Conservation (phyloP, 2,888 invertebrate genomes). For the Tineola bisselliella region DNA sequence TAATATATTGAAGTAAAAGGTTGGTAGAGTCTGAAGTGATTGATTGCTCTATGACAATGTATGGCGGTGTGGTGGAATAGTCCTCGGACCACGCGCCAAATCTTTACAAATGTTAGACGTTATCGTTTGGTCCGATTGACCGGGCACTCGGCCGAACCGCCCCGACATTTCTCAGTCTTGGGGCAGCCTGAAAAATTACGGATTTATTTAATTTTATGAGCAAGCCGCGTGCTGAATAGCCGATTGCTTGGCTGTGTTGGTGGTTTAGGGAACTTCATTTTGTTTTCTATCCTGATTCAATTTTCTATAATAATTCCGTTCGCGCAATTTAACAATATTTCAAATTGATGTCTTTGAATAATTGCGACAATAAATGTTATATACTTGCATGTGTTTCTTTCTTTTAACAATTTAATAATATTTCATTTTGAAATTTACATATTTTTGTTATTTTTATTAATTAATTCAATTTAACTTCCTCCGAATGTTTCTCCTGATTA, state of each 20-base stretch:
- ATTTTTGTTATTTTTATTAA: no score
- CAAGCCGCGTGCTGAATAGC: slow-evolving; percentile 61
- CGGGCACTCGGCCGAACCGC: slow-evolving; percentile 31
- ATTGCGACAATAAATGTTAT: no score
- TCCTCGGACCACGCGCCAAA: slow-evolving; percentile 43
- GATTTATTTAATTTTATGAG: slow-evolving; percentile 68
- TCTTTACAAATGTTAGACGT: slow-evolving; percentile 65
- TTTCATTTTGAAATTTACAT: no score
- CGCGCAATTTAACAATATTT: slow-evolving; percentile 1
- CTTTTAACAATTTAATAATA: no score
- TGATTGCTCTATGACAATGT: slow-evolving; percentile 34
- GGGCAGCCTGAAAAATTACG: slow-evolving; percentile 58
- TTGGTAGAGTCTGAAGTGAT: neutral
- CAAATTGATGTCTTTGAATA: neutral
- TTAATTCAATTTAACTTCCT: no score
- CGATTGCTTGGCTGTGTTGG: slow-evolving; percentile 45
- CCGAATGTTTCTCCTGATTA: no score
- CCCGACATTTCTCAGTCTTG: slow-evolving; percentile 44
- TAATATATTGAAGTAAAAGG: no score
- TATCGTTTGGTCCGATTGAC: slow-evolving; percentile 63
- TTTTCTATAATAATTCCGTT: slow-evolving; percentile 9
- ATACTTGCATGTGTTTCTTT: no score
- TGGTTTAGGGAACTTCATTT: slow-evolving; percentile 20
- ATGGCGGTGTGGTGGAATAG: slow-evolving; percentile 44
- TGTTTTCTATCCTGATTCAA: slow-evolving; percentile 21